Evolutionary conservation across 2,888 invertebrate genomes (phyloP).

Genomic region (Euzetes globulus): DNA sequence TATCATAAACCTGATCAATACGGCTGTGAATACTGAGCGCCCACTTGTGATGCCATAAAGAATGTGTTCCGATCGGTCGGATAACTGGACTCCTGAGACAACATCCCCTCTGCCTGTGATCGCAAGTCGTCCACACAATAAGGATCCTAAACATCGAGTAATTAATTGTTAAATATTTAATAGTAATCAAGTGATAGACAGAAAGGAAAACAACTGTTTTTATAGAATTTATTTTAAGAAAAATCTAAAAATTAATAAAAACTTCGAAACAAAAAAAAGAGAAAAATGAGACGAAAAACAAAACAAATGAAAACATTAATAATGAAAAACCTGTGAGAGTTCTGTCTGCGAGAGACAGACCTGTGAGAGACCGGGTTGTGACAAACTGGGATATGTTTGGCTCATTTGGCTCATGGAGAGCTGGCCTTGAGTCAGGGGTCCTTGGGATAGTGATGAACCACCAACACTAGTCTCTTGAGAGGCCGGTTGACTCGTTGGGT

Average conservation of each 20-base stretch:
- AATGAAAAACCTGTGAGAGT: constrained; percentile 47
- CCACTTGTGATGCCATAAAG: constrained; percentile 48
- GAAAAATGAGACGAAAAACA: neutral
- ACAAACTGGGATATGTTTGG: constrained; percentile 57
- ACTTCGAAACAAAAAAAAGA: neutral
- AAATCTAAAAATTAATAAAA: neutral
- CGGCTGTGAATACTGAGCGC: constrained; percentile 48
- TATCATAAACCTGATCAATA: constrained; percentile 44
- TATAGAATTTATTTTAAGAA: neutral
- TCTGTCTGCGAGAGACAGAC: constrained; percentile 63
- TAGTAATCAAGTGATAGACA: neutral
- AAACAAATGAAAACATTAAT: constrained; percentile 7
- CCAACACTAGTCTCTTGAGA: constrained; percentile 23
- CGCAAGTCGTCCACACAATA: constrained; percentile 73
- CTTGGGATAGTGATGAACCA: constrained; percentile 42
- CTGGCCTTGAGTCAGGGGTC: constrained; percentile 47
- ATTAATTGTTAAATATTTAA: constrained; percentile 16
- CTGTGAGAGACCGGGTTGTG: constrained; percentile 55
- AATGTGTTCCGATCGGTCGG: constrained; percentile 55
- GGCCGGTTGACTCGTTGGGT: constrained; percentile 28
- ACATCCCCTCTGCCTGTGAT: constrained; percentile 86
- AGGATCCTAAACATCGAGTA: constrained; percentile 64
- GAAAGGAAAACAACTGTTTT: neutral
- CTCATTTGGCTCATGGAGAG: constrained; percentile 51
- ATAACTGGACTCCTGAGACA: constrained; percentile 85